Conservation (phyloP, 2,113 vertebrate species). For the zebrafish (Danio rerio) region DNA sequence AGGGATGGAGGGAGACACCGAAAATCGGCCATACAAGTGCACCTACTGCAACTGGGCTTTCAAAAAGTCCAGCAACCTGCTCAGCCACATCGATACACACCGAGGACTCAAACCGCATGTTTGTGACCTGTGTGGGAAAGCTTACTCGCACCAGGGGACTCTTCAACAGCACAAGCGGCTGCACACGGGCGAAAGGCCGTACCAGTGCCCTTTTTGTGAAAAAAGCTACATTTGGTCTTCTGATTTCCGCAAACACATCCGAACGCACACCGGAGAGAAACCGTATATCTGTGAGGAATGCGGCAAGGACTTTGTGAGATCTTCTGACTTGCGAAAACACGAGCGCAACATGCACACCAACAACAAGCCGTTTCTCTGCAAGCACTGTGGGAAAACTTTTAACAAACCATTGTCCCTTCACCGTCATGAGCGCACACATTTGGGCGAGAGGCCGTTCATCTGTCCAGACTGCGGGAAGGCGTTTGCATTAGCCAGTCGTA, state of each 20-base stretch:
- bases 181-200: constrained; percentile 78
- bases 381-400: constrained; percentile 82
- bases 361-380: constrained; percentile 82
- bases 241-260: constrained; percentile 77
- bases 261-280: constrained; percentile 79
- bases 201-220: constrained; percentile 76
- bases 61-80: constrained; percentile 81
- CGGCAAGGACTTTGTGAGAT: constrained; percentile 78
- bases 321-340: constrained; percentile 79
- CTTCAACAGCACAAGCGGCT: constrained; percentile 79
- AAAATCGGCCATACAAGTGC: constrained; percentile 74
- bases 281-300: constrained; percentile 75
- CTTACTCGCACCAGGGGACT: constrained; percentile 76
- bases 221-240: constrained; percentile 80
- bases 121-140: constrained; percentile 79
- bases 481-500: constrained; percentile 81
- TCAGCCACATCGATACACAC: constrained; percentile 83
- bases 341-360: constrained; percentile 83
- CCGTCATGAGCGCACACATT: constrained; percentile 83
- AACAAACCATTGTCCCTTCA: constrained; percentile 81
- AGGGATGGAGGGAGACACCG: constrained; percentile 51
- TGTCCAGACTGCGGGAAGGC: constrained; percentile 79
- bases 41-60: constrained; percentile 74
- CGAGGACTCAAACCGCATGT: constrained; percentile 79
- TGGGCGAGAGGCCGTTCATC: constrained; percentile 81